Base-by-base conservation (phyloP, 1,140 invertebrate species). In the Arion vulgaris region DNA sequence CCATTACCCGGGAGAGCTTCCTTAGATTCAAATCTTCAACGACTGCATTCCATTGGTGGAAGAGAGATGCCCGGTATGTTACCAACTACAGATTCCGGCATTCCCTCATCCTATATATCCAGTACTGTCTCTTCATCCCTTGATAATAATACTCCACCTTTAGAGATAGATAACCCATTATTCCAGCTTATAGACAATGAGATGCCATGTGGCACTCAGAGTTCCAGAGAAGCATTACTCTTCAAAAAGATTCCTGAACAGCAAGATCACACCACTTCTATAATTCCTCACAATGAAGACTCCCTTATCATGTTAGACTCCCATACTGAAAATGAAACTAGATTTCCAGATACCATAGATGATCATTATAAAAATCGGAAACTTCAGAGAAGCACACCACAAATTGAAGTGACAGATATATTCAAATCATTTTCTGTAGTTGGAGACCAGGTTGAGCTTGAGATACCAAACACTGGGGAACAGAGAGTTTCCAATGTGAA, bases 401-500 rank as follows among this genome's bases (percentile, higher is more conserved):
- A 78, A 45, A 84, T 84, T 38, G 80, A 84, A 45, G 80, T 84
- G 26, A 84, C 83, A 26, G 80, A 84, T 38, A 81, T 79, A n/a
- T 62, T 80, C 51, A 82, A 72, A 53, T 74, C 39, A 39, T 80
- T 78, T 51, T 62, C 81, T 15, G 28, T 51, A 19, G 57, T 80
- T n/a, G 49, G 5, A 38, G 45, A 49, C 17, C 39, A 80, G 23
- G 72, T 23, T 26, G 41, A 39, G 32, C 66, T 57, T 73, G 73
- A 76, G 1, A 71, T 34, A 15, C 45, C 28, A 13, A 51, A 51
- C 32, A 78, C 34, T 49, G 75, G 15, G n/a, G 90, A 92, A 75
- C 90, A 90, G 83, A 90, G 91, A 78, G 90, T 90, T 74, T 81
- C 86, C 17, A 89, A 87, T 41, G 84, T 92, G 15, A 86, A 90